Evolutionary conservation across 2,888 invertebrate species (phyloP).

Genomic region (Drosophila mayaguana): DNA sequence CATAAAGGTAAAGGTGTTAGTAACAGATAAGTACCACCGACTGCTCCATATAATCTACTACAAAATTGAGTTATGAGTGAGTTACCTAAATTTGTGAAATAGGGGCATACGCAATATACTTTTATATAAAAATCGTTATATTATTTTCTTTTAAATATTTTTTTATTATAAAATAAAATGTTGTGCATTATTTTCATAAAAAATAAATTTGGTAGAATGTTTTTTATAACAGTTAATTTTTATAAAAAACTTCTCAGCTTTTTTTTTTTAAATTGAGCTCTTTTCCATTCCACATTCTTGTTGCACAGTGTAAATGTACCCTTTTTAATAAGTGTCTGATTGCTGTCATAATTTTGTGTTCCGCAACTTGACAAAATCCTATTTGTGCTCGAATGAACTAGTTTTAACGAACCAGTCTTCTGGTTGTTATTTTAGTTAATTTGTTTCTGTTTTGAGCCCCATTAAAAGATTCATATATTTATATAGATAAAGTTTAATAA

Average conservation of each 20-base stretch:
- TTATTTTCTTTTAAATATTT: too few species aligned
- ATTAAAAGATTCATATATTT: not conserved
- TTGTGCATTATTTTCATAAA: not conserved
- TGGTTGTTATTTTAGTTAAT: too few species aligned
- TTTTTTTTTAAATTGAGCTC: not conserved
- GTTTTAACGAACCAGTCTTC: not conserved
- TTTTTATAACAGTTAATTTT: not conserved
- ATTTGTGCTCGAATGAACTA: not conserved
- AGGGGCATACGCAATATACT: not conserved
- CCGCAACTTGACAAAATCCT: not conserved
- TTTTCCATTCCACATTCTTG: not conserved
- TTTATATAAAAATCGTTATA: too few species aligned
- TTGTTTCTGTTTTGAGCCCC: too few species aligned
- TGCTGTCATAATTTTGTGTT: not conserved
- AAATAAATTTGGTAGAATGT: too few species aligned
- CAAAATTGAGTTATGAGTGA: not conserved
- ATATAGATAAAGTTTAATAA: not conserved
- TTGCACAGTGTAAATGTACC: conserved; percentile 11
- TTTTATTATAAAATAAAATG: too few species aligned
- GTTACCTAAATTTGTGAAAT: conserved; percentile 37
- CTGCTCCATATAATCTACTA: conserved; percentile 1
- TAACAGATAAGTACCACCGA: conserved; percentile 37
- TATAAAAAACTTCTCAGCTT: not conserved
- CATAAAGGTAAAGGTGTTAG: conserved; percentile 27
- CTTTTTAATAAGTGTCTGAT: conserved; percentile 1